phyloP scores from a whole-genome alignment of 2,797 vertebrate genomes.

The Acipenser transmontanus region DNA sequence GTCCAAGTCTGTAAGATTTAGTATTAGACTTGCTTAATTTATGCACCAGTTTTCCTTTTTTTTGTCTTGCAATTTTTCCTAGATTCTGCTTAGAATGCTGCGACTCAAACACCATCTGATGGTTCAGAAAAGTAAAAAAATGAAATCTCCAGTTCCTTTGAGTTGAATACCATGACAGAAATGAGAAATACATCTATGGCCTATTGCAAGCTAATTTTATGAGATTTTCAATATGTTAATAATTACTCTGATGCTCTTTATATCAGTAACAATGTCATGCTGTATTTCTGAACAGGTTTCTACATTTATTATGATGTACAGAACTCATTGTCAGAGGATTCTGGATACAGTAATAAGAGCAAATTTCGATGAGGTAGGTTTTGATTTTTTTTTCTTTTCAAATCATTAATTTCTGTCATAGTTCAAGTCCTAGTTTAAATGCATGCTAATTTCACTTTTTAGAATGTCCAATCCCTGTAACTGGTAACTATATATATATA shows the following conservation, averaged over 20 bases:
- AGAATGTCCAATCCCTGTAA: not conserved
- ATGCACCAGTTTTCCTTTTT: conserved; percentile 50
- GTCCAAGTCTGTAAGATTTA: conserved; percentile 56
- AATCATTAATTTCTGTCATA: not conserved
- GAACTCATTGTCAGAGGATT: conserved; percentile 98
- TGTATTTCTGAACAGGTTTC: conserved; percentile 70
- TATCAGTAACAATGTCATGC: too few relatives aligned
- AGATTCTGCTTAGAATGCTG: not conserved
- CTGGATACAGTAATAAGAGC: conserved; percentile 97
- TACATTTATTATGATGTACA: conserved; percentile 99
- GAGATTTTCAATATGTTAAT: conserved; percentile 13
- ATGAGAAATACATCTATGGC: not conserved
- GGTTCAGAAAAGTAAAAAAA: not conserved
- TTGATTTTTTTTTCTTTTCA: conserved; percentile 4
- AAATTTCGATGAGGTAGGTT: conserved; percentile 93
- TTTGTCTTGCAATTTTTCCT: not conserved
- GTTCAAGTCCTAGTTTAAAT: not conserved
- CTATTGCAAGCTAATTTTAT: conserved; percentile 17
- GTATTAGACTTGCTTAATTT: conserved; percentile 67
- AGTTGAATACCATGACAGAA: not conserved
- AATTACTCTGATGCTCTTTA: too few relatives aligned
- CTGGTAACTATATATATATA: not conserved
- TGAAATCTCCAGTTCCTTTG: not conserved
- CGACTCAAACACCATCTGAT: not conserved
- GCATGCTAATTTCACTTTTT: too few relatives aligned